Evolutionary conservation across 2,888 invertebrate species (phyloP).

Genomic region (Pterobdella sp.): DNA sequence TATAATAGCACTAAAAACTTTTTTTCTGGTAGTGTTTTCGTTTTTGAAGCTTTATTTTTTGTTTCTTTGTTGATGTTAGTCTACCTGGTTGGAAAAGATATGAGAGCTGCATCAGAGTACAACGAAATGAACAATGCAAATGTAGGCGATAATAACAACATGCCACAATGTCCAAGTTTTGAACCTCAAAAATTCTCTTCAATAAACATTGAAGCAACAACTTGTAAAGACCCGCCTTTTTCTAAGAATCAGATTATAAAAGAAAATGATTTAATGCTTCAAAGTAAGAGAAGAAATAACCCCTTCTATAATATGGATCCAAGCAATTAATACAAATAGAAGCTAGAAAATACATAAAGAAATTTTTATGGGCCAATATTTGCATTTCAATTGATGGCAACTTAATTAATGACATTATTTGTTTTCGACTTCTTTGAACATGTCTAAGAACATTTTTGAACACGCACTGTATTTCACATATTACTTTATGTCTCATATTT

Average conservation of each 20-base stretch:
- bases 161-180: background rate
- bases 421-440: too few species aligned
- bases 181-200: background rate
- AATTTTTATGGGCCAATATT: background rate
- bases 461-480: too few species aligned
- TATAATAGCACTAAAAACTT: conserved; percentile 45
- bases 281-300: background rate
- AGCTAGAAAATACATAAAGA: background rate
- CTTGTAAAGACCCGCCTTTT: background rate
- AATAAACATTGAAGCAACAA: background rate
- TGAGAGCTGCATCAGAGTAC: conserved; percentile 31
- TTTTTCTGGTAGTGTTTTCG: conserved; percentile 45
- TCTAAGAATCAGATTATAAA: background rate
- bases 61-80: conserved; percentile 25
- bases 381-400: background rate
- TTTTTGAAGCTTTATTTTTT: conserved; percentile 39
- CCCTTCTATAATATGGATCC: background rate
- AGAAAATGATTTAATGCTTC: background rate
- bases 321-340: background rate
- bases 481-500: too few species aligned
- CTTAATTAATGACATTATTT: too few species aligned
- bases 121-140: conserved; percentile 23
- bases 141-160: background rate
- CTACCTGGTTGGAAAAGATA: conserved; percentile 28
- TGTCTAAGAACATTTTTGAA: too few species aligned